Percentiles rank a stretch among this genome's conserved stretches.
Evolutionary conservation across 2,113 vertebrate species (phyloP).

Genomic region (Gymnorhina tibicen): DNA sequence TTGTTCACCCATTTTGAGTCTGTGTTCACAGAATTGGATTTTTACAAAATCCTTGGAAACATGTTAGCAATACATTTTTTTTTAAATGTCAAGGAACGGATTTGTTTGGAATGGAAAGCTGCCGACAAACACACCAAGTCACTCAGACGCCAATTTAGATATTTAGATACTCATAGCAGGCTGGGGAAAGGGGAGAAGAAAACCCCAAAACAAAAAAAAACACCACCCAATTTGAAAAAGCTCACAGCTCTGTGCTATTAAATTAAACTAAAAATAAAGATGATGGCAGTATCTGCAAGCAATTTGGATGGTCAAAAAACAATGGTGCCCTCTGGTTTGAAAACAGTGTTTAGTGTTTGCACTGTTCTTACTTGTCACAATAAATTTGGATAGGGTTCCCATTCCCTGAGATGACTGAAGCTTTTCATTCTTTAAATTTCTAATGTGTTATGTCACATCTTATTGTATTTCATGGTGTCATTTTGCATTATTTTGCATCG

Average conservation of each 20-base stretch:
- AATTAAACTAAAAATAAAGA: slow-evolving; percentile 46
- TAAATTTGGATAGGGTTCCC: slow-evolving; percentile 36
- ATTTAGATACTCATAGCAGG: slow-evolving; percentile 33
- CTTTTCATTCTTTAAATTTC: slow-evolving; percentile 58
- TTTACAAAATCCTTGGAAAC: slow-evolving; percentile 49
- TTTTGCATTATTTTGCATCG: slow-evolving; percentile 22
- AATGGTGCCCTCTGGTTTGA: slow-evolving; percentile 44
- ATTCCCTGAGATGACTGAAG: slow-evolving; percentile 45
- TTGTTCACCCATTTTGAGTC: slow-evolving; percentile 36
- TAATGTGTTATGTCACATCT: slow-evolving; percentile 58
- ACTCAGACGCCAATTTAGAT: slow-evolving; percentile 41
- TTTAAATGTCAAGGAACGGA: slow-evolving; percentile 39
- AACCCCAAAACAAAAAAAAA: background rate
- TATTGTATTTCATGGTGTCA: slow-evolving; percentile 44
- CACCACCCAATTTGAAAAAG: background rate
- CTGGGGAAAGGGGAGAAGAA: background rate
- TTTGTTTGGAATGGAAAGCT: slow-evolving; percentile 50
- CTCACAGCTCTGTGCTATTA: background rate
- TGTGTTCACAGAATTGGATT: slow-evolving; percentile 48
- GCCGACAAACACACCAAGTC: background rate
- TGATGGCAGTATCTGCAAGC: slow-evolving; percentile 34
- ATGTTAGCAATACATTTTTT: slow-evolving; percentile 35
- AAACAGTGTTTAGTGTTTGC: slow-evolving; percentile 38
- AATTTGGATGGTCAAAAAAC: slow-evolving; percentile 44
- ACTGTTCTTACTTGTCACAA: slow-evolving; percentile 37